A percentile compares a stretch with the other conserved stretches of the same genome.
phyloP scores from a whole-genome alignment of 2,888 invertebrate genomes.

The Drosophila yooni region DNA sequence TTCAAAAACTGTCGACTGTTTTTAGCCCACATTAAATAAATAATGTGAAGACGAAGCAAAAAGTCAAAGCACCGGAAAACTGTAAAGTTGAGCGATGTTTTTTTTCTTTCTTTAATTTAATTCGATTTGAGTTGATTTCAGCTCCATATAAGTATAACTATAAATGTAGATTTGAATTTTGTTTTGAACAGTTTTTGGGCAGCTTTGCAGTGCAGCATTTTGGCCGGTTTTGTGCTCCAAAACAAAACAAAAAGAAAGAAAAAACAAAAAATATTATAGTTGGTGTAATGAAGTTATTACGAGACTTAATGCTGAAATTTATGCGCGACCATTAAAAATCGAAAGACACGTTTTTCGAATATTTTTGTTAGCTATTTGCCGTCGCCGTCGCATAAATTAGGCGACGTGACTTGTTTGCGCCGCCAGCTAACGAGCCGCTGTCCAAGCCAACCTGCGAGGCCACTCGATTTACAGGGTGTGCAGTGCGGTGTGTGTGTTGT shows the following conservation, averaged over 20 bases:
- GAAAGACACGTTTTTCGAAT: slow-evolving; percentile 81
- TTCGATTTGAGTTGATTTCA: neutral
- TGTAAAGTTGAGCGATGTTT: neutral
- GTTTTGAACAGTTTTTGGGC: neutral
- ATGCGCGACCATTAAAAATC: slow-evolving; percentile 79
- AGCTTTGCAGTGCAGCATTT: neutral
- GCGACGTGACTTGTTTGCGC: slow-evolving; percentile 74
- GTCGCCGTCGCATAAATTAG: slow-evolving; percentile 75
- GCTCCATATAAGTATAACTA: neutral
- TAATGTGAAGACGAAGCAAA: neutral
- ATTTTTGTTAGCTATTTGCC: slow-evolving; percentile 63
- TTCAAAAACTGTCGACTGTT: neutral
- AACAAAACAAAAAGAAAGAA: neutral
- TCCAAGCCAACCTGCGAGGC: slow-evolving; percentile 14
- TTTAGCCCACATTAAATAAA: neutral
- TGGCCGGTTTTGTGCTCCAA: neutral
- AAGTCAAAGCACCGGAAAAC: neutral
- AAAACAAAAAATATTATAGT: slow-evolving; percentile 52
- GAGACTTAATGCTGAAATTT: slow-evolving; percentile 82
- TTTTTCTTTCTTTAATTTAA: neutral
- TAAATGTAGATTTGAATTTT: neutral
- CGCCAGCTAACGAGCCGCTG: slow-evolving; percentile 61
- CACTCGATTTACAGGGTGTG: slow-evolving; percentile 28
- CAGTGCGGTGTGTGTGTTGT: neutral
- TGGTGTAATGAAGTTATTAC: slow-evolving; percentile 83